A percentile compares a stretch with the other conserved stretches of the same genome.
These are phyloP conservation scores for Scolanthus callimorphus DNA, from an alignment of 92 coral and sea anemone genomes.

Conservation along the genomic window DNA sequence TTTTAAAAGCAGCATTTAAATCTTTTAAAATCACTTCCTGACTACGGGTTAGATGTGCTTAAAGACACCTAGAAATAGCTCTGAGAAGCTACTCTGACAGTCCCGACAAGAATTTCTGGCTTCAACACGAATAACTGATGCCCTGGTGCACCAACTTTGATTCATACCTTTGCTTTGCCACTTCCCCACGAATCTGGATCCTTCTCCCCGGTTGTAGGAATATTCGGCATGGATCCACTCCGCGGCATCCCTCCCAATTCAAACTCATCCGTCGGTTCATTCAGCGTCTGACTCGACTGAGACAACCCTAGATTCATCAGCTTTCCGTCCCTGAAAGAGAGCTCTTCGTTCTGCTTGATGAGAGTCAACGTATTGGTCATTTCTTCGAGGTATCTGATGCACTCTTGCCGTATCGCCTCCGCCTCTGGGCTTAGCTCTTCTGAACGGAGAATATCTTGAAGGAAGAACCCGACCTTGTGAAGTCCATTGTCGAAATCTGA, in stretches of 20 bases:
- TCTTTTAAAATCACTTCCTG: no score
- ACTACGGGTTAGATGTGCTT: no score
- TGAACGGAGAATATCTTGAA: constrained; percentile 63
- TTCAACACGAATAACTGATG: no score
- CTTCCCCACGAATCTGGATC: constrained; percentile 21
- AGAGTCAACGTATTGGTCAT: constrained; percentile 60
- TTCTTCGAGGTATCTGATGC: constrained; percentile 54
- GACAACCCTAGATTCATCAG: constrained; percentile 67
- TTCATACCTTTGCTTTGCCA: constrained; percentile 33
- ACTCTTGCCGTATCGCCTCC: constrained; percentile 64
- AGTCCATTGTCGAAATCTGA: constrained; percentile 63
- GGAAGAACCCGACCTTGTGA: constrained; percentile 56
- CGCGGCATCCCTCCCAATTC: constrained; percentile 51
- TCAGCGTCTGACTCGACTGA: constrained; percentile 59
- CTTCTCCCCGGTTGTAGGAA: constrained; percentile 31
- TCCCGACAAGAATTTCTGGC: no score
- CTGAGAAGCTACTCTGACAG: no score
- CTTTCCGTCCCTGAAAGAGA: constrained; percentile 13
- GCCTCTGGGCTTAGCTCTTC: constrained; percentile 82
- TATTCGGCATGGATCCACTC: constrained; percentile 80
- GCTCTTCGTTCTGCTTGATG: constrained; percentile 37
- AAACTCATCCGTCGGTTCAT: constrained; percentile 46
- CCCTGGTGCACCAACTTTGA: no score
- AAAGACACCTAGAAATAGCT: no score
- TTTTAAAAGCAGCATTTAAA: no score